A percentile compares a stretch with the other conserved stretches of the same genome.
Evolutionary conservation across 2,797 vertebrate genomes (phyloP).

Genomic region (Setipinna tenuifilis): DNA sequence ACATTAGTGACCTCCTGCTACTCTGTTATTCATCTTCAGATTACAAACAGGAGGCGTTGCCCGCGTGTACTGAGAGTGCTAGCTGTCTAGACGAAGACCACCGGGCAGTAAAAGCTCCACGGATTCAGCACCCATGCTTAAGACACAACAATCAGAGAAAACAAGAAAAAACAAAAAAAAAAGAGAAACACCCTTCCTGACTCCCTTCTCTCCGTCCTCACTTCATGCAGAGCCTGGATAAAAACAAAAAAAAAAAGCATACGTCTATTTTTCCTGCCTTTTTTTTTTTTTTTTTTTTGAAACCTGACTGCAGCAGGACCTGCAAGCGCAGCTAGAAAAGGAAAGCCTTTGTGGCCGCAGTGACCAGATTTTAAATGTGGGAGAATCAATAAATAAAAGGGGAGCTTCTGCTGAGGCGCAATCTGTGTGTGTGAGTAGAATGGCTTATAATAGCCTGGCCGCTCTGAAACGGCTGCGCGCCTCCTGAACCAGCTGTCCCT

Average conservation of each 20-base stretch:
- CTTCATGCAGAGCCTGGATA: constrained; percentile 71
- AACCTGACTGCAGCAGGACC: constrained; percentile 60
- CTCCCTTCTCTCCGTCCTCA: constrained; percentile 51
- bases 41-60: neutral
- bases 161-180: neutral
- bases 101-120: neutral
- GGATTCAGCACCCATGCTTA: neutral
- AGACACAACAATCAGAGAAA: neutral
- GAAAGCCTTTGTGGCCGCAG: constrained; percentile 77
- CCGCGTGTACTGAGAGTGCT: neutral
- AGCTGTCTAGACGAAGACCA: neutral
- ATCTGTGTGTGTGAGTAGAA: constrained; percentile 69
- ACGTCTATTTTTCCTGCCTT: neutral
- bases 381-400: constrained; percentile 83
- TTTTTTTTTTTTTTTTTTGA: neutral
- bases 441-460: constrained; percentile 73
- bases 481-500: constrained; percentile 76
- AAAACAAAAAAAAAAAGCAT: constrained; percentile 63
- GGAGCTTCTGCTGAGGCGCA: constrained; percentile 61
- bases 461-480: constrained; percentile 66
- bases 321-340: constrained; percentile 78
- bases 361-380: constrained; percentile 88
- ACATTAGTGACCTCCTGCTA: neutral
- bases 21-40: constrained; percentile 3
- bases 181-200: constrained; percentile 41